phyloP scores from a whole-genome alignment of 1,140 invertebrate genomes.

The Calliopsis andreniformis region DNA sequence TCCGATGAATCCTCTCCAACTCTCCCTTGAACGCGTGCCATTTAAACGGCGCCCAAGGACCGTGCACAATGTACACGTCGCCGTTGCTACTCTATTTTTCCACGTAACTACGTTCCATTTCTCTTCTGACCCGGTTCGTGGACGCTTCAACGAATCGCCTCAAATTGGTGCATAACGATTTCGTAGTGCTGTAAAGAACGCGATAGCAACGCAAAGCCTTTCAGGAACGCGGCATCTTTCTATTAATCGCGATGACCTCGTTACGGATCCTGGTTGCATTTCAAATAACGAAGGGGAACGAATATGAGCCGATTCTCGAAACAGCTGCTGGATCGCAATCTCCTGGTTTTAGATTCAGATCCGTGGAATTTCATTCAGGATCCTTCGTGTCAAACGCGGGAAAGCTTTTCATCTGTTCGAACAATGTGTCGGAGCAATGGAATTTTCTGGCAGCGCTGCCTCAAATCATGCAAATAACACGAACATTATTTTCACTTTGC shows the following conservation, averaged over 20 bases:
- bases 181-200: neutral
- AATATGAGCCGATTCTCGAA: neutral
- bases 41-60: constrained; percentile 33
- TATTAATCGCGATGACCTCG: constrained; percentile 39
- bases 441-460: neutral
- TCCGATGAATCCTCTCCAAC: constrained; percentile 25
- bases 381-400: neutral
- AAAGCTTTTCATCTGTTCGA: neutral
- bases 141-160: neutral
- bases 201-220: neutral
- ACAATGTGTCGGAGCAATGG: neutral
- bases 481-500: neutral
- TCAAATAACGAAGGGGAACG: neutral
- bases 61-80: constrained; percentile 27
- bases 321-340: neutral
- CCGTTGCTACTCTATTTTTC: constrained; percentile 12
- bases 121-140: neutral
- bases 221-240: neutral
- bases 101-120: constrained; percentile 9
- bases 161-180: neutral
- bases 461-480: neutral
- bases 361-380: neutral
- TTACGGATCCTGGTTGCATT: constrained; percentile 5
- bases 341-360: neutral
- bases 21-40: constrained; percentile 34